Percentiles rank a stretch among this genome's conserved stretches.
Conservation (phyloP, 2,888 invertebrate species). For the Tipula vernalis region DNA sequence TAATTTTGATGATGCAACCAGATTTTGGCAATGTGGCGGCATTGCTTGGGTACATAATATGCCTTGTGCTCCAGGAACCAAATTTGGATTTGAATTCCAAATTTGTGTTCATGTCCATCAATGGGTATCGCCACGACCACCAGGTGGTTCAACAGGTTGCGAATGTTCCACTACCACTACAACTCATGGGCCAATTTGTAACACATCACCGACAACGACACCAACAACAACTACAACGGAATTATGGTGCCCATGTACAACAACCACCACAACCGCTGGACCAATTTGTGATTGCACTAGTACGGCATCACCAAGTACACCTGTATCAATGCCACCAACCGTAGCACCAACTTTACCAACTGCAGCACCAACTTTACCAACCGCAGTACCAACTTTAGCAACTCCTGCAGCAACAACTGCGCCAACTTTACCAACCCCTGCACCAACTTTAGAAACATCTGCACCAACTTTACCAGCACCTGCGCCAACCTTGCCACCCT, state of each 20-base stretch:
- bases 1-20: not conserved
- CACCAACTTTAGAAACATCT: too few relatives aligned
- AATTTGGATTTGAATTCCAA: slow-evolving; percentile 30
- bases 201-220: slow-evolving; percentile 21
- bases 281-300: not conserved
- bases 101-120: slow-evolving; percentile 20
- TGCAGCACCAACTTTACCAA: not conserved
- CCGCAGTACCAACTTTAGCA: not conserved
- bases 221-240: not conserved
- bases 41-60: slow-evolving; percentile 19
- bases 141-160: not conserved
- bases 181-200: not conserved
- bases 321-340: slow-evolving; percentile 19
- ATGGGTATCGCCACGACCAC: slow-evolving; percentile 13
- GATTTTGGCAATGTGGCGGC: not conserved
- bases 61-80: slow-evolving; percentile 25
- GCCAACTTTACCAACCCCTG: too few relatives aligned
- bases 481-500: too few relatives aligned
- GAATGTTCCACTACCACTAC: slow-evolving; percentile 19
- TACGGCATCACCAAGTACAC: not conserved
- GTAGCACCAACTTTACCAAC: not conserved
- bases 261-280: not conserved
- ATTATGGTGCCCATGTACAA: not conserved
- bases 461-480: too few relatives aligned
- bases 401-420: too few relatives aligned